Evolutionary conservation across 1,140 invertebrate species (phyloP).

Genomic region (Temnothorax longispinosus): DNA sequence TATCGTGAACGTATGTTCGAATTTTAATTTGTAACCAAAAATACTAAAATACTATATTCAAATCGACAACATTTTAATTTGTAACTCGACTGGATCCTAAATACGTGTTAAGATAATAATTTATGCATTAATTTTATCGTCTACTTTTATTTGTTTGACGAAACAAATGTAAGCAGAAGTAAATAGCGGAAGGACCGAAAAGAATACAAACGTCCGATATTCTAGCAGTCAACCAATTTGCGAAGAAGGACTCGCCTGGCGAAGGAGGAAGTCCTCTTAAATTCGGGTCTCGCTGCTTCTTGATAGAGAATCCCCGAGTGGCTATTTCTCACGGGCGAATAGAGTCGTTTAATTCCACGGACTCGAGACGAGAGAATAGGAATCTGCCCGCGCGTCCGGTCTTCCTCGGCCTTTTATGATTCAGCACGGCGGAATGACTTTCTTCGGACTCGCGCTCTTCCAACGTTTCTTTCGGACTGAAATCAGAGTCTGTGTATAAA

Average conservation of each 20-base stretch:
- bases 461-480: neutral
- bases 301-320: constrained; percentile 54
- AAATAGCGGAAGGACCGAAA: neutral
- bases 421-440: constrained; percentile 18
- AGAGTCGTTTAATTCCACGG: constrained; percentile 55
- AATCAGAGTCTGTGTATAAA: neutral
- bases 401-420: constrained; percentile 51
- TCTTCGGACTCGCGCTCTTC: neutral
- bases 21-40: neutral
- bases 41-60: too few relatives aligned
- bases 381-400: constrained; percentile 10
- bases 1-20: neutral
- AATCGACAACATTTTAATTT: neutral
- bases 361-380: constrained; percentile 33
- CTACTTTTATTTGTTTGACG: neutral
- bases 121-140: neutral
- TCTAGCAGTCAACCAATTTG: constrained; percentile 24
- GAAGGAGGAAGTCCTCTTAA: constrained; percentile 22
- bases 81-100: too few relatives aligned
- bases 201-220: neutral
- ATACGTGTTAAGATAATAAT: neutral
- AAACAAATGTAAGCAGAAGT: neutral
- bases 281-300: constrained; percentile 40
- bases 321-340: constrained; percentile 52
- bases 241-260: constrained; percentile 6